These are phyloP conservation scores for Halichondria panicea DNA, from an alignment of 37 sponge, comb jelly and placozoan genomes.

Conservation along the genomic window DNA sequence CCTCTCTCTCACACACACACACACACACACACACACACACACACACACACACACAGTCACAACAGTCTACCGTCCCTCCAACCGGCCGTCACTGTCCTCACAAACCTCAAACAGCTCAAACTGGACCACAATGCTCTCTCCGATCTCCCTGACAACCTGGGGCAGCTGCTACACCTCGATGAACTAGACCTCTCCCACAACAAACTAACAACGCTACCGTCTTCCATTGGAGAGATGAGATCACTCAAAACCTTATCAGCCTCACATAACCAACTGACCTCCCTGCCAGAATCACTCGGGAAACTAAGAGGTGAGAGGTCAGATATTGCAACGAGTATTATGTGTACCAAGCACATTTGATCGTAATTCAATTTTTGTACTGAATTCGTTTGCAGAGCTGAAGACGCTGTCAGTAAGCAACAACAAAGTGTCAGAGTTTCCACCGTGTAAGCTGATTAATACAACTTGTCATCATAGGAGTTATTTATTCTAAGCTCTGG, in stretches of 20 bases:
- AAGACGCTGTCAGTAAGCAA: conserved; percentile 37
- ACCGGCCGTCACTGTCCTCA: conserved; percentile 23
- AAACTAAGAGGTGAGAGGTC: conserved; percentile 19
- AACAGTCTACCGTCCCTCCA: conserved; percentile 48
- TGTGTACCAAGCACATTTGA: not conserved
- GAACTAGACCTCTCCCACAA: conserved; percentile 75
- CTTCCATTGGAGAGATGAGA: conserved; percentile 30
- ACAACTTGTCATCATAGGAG: not conserved
- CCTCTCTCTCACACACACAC: too few relatives aligned
- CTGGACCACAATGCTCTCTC: conserved; percentile 73
- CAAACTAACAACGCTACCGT: conserved; percentile 43
- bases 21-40: not conserved
- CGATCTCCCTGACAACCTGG: conserved; percentile 34
- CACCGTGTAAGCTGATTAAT: conserved; percentile 37
- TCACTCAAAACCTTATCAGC: conserved; percentile 19
- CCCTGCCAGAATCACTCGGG: conserved; percentile 49
- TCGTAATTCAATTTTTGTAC: not conserved
- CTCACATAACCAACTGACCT: conserved; percentile 42
- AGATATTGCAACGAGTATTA: not conserved
- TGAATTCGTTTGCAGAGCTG: conserved; percentile 32
- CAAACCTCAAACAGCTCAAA: conserved; percentile 34
- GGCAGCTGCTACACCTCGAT: conserved; percentile 16
- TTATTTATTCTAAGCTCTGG: not conserved
- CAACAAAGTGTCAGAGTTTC: conserved; percentile 49
- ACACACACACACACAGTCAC: conserved; percentile 32